Base-by-base conservation (phyloP, 2,888 invertebrate species). In the Acleris emargana region DNA sequence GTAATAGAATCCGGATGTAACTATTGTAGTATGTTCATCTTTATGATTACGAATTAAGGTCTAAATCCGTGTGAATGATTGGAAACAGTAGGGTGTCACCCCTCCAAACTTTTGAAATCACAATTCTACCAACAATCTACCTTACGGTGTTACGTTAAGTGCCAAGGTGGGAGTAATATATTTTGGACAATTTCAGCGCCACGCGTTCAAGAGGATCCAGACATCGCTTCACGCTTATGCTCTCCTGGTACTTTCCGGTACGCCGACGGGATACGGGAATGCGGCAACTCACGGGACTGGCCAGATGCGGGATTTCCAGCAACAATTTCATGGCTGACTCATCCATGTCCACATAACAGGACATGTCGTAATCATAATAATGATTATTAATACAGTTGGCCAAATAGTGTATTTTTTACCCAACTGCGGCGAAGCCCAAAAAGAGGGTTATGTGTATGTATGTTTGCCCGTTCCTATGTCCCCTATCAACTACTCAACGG, bases 211-310 rank as follows among this genome's bases (percentile, higher is more conserved):
- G 25, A 25, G 18, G 16, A 22, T 6, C 38, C n/a, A 42, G 4
- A 18, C 17, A 43, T 42, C 69, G 73, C 71, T 72, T 58, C 25
- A 16, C 2, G 18, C 68, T 71, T 72, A 73, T 85, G 76, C 3
- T 13, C 42, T 69, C 84, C 84, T 84, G 69, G 83, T 85, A 79
- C 43, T 53, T 69, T 72, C 76, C 76, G 73, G 71, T 74, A 68
- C 68, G 63, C 72, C 78, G 76, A 77, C 84, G 81, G 84, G 80
- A 81, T 77, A 78, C 79, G 83, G 78, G 78, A 79, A 55, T 49
- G 55, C 16, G 25, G 11, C 16, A 25, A 25, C 0, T 5, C 25
- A 59, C 59, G 51, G 50, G 43, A 55, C 55, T 20, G 5, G n/a
- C n/a, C 32, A 6, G 54, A 22, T 9, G 28, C 28, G 7, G 32